Conservation (phyloP, 2,113 vertebrate genomes). For the Corythornis cristatus region DNA sequence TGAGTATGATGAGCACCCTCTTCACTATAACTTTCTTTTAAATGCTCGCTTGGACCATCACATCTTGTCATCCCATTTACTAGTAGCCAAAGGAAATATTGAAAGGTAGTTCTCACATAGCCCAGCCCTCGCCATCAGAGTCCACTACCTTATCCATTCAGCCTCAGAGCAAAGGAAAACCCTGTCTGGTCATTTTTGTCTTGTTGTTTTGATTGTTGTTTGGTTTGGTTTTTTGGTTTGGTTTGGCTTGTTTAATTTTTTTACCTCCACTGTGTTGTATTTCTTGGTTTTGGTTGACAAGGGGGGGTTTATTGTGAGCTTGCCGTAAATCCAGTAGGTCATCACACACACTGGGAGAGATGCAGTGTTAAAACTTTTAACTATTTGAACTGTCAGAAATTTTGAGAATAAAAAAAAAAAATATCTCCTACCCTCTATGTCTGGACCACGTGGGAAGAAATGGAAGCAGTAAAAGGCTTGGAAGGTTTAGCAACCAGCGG, state of each 20-base stretch:
- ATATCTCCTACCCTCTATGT: not conserved
- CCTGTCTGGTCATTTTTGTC: no score
- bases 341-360: not conserved
- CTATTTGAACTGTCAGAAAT: not conserved
- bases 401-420: not conserved
- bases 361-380: not conserved
- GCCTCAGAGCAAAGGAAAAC: not conserved
- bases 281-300: not conserved
- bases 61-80: constrained; percentile 64
- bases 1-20: constrained; percentile 75
- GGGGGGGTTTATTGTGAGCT: not conserved
- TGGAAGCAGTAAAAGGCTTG: not conserved
- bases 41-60: constrained; percentile 70
- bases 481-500: not conserved
- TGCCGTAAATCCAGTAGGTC: not conserved
- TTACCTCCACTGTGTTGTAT: not conserved
- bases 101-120: not conserved
- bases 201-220: no score
- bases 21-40: constrained; percentile 64
- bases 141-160: not conserved
- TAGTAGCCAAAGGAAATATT: not conserved
- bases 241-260: no score
- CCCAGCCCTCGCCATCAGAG: not conserved
- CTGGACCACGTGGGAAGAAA: not conserved
- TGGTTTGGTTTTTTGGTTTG: no score